These are phyloP conservation scores for Drosophila kohkoa DNA, from an alignment of 1,140 invertebrate species.

Conservation along the genomic window DNA sequence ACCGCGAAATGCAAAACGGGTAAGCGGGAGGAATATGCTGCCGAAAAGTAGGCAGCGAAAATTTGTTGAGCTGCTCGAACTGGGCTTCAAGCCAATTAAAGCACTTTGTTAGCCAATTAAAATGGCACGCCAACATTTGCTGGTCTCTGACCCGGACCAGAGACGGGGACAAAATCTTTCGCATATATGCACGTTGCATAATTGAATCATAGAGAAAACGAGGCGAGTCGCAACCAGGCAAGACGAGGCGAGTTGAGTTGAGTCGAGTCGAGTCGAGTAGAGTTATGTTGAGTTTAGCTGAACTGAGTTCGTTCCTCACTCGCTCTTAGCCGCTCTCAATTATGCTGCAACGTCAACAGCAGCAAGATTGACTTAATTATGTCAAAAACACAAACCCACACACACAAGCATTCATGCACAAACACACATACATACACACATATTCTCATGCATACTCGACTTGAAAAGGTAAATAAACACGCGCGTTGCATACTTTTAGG, in stretches of 20 bases:
- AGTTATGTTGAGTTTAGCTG: background rate
- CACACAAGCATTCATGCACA: constrained; percentile 16
- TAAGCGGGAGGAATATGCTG: background rate
- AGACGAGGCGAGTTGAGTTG: constrained; percentile 1
- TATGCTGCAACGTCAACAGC: constrained; percentile 76
- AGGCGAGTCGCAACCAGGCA: constrained; percentile 9
- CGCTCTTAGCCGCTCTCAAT: constrained; percentile 68
- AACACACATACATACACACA: constrained; percentile 22
- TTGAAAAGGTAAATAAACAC: constrained; percentile 73
- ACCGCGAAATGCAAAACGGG: background rate
- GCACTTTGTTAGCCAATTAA: constrained; percentile 79
- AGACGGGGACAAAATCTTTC: constrained; percentile 25
- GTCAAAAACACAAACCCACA: constrained; percentile 56
- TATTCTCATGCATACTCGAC: constrained; percentile 25
- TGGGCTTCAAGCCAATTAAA: constrained; percentile 72
- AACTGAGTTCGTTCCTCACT: constrained; percentile 23
- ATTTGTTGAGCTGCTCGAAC: constrained; percentile 24
- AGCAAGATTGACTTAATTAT: constrained; percentile 80
- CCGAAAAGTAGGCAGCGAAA: constrained; percentile 16
- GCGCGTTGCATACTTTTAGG: constrained; percentile 55
- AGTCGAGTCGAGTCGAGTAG: constrained; percentile 9
- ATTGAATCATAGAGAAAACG: constrained; percentile 71
- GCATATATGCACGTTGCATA: constrained; percentile 62
- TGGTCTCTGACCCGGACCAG: constrained; percentile 9
- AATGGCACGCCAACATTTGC: constrained; percentile 55